Base-by-base conservation (phyloP, 2,113 vertebrate genomes). In the Microtus oregoni region DNA sequence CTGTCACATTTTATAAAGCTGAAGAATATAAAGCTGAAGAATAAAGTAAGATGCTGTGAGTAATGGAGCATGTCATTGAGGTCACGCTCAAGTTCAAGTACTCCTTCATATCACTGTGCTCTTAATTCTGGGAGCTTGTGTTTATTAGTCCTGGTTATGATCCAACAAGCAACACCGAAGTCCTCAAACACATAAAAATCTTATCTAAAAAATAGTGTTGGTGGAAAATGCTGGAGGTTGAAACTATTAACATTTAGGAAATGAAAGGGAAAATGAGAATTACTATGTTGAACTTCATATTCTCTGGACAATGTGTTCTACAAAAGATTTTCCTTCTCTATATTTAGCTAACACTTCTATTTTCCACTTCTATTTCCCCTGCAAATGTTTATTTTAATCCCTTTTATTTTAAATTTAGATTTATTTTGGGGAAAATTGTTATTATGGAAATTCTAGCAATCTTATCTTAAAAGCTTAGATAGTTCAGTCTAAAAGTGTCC, bases 381-480 rank as follows among this genome's bases (percentile, higher is more conserved):
- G 35, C 44, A 94, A 95, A 55, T 26, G 32, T 91, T 78, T 96
- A 90, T 94, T 96, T 97, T 92, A 91, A 92, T 63, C 4, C 14
- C 61, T 28, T 93, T 89, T 58, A 93, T 12, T 58, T 82, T 38
- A 83, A 22, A 83, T 67, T 93, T 41, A 95, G 52, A 96, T 30
- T n/a, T 96, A 96, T 30, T 26, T 96, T 58, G 5, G 55, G 55
- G 50, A 85, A 82, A 82, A 86, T 11, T 90, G 61, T 96, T 96
- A 91, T 89, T 85, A 86, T 96, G 93, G 89, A 95, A 94, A 96
- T 88, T 95, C 92, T 41, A 44, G 63, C 97, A 92, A 94, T 97
- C 90, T 95, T 92, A 95, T 89, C 38, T 94, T 77, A 88, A 96
- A 92, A 87, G 55, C 61, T 68, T 75, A 86, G 22, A 44, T 24